Evolutionary conservation across 2,888 invertebrate species (phyloP), one percentile per base, ranked within the genome.

Genomic region (Trichopoda pennipes): DNA sequence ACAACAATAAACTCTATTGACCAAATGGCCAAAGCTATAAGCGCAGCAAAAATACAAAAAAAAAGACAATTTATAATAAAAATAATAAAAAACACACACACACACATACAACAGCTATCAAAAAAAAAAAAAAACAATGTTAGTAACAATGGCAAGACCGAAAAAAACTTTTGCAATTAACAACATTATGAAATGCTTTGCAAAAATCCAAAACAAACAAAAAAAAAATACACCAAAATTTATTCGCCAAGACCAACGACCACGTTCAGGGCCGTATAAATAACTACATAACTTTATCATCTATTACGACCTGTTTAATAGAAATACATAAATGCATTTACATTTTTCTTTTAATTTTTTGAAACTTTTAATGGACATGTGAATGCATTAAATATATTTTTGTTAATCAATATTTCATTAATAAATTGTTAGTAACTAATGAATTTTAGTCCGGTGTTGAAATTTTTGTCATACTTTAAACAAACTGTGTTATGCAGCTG

Each of bases 241-340:
- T 58, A 84, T 82, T 82, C 69, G 73, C 86, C 87, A 86, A 88
- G 87, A 87, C 87, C 87, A 88, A 87, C 86, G 87, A 87, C 87
- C 87, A 88, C 82, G 87, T 87, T 88, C 88, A 88, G 88, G 88
- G 87, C 86, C 86, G 82, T 66, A 53, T 80, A 72, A 77, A 53
- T 81, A 68, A 81, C 70, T 28, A 7, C 28, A 28, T 74, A 73
- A 84, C 63, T 78, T 73, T 73, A 72, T 79, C 75, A 68, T 56
- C 72, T 68, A 76, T 79, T 76, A 61, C 79, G 35, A 70, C 55
- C 44, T 32, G 21, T 61, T 78, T 17, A 74, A 68, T 16, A 68
- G 44, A 61, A 35, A 61, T 55, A 6, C 53, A 3, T 21, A 21
- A 28, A 12, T 38, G n/a, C n/a, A n/a, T 44, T 16, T n/a, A n/a